Evolutionary conservation across 2,113 vertebrate species (phyloP), one percentile per base, ranked within the genome.

Genomic region (Crypturellus undulatus): DNA sequence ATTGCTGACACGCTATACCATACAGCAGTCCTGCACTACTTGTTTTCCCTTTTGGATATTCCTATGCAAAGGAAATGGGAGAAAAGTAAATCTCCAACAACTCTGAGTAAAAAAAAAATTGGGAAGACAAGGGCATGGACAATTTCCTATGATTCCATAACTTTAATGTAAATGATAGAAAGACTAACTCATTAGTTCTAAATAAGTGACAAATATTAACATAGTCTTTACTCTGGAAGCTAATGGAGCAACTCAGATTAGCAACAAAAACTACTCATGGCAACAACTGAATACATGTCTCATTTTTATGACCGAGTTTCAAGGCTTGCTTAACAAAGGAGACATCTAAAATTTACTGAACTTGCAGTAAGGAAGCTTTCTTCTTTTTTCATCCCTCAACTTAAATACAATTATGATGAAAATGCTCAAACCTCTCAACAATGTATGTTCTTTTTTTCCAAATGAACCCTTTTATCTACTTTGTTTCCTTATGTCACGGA

Each of bases 281-380:
- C 36, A 92, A 69, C 4, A 17, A 79, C 63, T 40, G 76, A 89
- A 93, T 62, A 76, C 25, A 79, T 79, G 89, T 52, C 19, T 71
- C 90, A 62, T 69, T 91, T 94, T 90, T 76, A 93, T 79, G 85
- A 90, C 79, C 79, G 43, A 85, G 38, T 67, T 60, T 92, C 73
- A 71, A 80, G 45, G 38, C 90, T 63, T 80, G 63, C 40, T 67
- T 79, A 69, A 34, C 47, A 59, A 75, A 91, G 52, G 63, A 90
- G 13, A 63, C 54, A 96, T 77, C 34, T 93, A 82, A 91, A 91
- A 91, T 83, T 38, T 79, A 92, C 56, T 36, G 69, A 78, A 45
- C n/a, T 28, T 81, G 22, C 60, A 93, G 67, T 32, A 87, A 17
- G 21, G 30, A 18, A 81, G 13, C 59, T 20, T 84, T 87, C 75